Evolutionary conservation across 2,888 invertebrate species (phyloP).

Genomic region (Marasmarcha lunaedactyla): DNA sequence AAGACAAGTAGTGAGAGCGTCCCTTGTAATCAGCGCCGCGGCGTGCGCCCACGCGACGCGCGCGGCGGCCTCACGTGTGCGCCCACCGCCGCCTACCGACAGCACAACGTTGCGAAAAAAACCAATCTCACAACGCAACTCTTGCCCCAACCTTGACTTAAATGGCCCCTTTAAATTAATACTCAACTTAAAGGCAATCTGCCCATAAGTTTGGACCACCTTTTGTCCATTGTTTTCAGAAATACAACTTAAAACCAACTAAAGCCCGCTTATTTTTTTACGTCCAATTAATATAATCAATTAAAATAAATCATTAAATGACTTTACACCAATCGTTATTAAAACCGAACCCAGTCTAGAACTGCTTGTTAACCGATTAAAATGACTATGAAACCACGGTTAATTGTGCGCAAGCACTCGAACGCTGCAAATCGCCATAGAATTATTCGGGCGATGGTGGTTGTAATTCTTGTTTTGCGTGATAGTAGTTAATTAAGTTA

Average conservation of each 20-base stretch:
- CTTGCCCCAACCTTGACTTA: conserved; percentile 57
- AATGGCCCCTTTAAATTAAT: conserved; percentile 54
- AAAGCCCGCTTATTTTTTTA: conserved; percentile 3
- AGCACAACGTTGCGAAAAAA: conserved; percentile 62
- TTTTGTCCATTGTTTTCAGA: conserved; percentile 37
- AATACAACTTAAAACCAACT: conserved; percentile 12
- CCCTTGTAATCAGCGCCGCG: conserved; percentile 14
- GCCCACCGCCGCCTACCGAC: conserved; percentile 58
- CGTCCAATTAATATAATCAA: background rate
- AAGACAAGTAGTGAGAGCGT: too few relatives aligned
- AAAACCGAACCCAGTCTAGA: conserved; percentile 22
- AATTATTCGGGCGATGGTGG: conserved; percentile 45
- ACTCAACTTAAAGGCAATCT: background rate
- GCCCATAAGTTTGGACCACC: conserved; percentile 7
- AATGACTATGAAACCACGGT: conserved; percentile 20
- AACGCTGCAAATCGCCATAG: conserved; percentile 21
- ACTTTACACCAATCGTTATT: conserved; percentile 20
- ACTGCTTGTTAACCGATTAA: conserved; percentile 24
- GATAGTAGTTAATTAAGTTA: conserved; percentile 68
- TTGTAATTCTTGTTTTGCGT: conserved; percentile 50
- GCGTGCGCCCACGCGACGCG: conserved; percentile 52
- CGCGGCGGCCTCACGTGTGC: conserved; percentile 30
- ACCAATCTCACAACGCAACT: conserved; percentile 48
- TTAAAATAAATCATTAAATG: conserved; percentile 4
- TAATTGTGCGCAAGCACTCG: conserved; percentile 23